Base-by-base conservation (phyloP, 2,113 vertebrate genomes). In the Stigmatopora nigra region DNA sequence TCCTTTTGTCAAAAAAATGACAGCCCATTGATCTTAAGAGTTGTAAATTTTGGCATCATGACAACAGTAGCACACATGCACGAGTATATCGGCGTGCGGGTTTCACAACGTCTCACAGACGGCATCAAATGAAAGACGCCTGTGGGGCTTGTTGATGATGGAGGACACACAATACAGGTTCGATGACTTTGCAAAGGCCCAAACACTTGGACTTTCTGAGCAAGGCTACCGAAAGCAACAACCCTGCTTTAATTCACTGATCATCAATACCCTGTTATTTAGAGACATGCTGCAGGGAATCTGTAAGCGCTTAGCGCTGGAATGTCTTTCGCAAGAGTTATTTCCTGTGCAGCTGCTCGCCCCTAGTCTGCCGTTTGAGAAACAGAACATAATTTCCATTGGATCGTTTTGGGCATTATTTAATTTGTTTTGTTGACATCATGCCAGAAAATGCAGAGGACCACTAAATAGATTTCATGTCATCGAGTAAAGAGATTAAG, bases 121-220 rank as follows among this genome's bases (percentile, higher is more conserved):
- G 31, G 7, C 3, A 35, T 61, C 45, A 12, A 41, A 41, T 38
- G 11, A 19, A 62, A 62, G 45, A 70, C 49, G 58, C 69, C 71
- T 68, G 25, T 6, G 48, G 67, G 51, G 61, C 60, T 35, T 51
- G 59, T 44, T 64, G 68, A 61, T 46, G 49, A 22, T 25, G 16
- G 25, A 31, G 62, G 59, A 68, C 56, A 58, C 70, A 36, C 46
- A 12, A 41, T 19, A 36, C 9, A 41, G 36, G 35, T 7, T 53
- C 1, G 16, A 11, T 41, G 35, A 44, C 57, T 19, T 41, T 20
- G 36, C 8, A 1, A n/a, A 5, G 8, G 35, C 35, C 56, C 56
- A 2, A 9, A 38, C 7, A 3, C 31, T 35, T 19, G 12, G 35
- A 38, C 17, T 59, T 38, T 38, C 57, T 59, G 17, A 9, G 16